Evolutionary conservation across 2,888 invertebrate genomes (phyloP).

Genomic region (Cistogaster globosa): DNA sequence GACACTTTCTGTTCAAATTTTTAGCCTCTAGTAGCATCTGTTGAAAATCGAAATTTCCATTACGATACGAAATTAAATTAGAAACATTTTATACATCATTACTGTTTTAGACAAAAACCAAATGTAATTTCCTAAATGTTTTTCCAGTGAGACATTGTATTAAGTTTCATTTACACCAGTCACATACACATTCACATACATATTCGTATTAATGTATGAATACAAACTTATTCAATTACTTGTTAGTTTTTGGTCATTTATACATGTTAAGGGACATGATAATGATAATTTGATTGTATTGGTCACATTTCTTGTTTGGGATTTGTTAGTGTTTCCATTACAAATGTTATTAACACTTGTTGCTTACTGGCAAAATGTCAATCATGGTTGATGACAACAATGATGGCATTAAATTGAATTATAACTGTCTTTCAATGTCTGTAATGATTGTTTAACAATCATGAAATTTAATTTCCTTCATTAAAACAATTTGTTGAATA

Average conservation of each 20-base stretch:
- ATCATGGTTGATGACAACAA: slow-evolving; percentile 62
- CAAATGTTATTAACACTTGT: slow-evolving; percentile 70
- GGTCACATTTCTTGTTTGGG: neutral
- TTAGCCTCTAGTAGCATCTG: slow-evolving; percentile 4
- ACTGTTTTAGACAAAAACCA: slow-evolving; percentile 61
- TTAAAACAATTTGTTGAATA: slow-evolving; percentile 10
- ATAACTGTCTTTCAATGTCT: slow-evolving; percentile 62
- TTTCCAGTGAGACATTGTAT: slow-evolving; percentile 45
- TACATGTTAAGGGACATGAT: slow-evolving; percentile 48
- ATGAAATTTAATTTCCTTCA: slow-evolving; percentile 79
- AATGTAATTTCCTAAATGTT: slow-evolving; percentile 69
- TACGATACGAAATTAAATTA: slow-evolving; percentile 53
- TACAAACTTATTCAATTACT: slow-evolving; percentile 41
- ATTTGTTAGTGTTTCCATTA: slow-evolving; percentile 44
- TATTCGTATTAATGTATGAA: neutral
- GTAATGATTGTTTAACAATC: slow-evolving; percentile 73
- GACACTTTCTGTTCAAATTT: slow-evolving; percentile 32
- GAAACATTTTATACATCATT: slow-evolving; percentile 63
- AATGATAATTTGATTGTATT: slow-evolving; percentile 48
- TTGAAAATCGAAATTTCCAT: slow-evolving; percentile 49
- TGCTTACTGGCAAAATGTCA: slow-evolving; percentile 62
- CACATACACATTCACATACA: neutral
- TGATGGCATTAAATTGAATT: slow-evolving; percentile 66
- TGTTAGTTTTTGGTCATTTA: slow-evolving; percentile 55
- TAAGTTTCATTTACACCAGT: slow-evolving; percentile 23